phyloP scores from a whole-genome alignment of 2,888 invertebrate species.

The Drosophila greeni region DNA sequence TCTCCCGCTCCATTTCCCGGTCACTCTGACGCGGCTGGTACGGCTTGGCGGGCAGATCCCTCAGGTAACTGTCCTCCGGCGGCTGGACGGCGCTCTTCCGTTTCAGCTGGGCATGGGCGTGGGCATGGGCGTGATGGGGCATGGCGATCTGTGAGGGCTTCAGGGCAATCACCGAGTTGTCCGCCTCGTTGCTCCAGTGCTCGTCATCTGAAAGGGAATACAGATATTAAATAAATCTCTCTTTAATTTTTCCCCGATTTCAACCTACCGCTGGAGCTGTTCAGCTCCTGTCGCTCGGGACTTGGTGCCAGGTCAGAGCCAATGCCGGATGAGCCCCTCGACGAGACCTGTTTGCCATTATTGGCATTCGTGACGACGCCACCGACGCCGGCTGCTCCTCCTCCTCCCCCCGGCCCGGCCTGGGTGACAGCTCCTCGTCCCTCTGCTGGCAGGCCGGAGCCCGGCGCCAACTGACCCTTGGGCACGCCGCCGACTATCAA shows the following conservation, averaged over 20 bases:
- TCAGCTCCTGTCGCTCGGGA: constrained; percentile 82
- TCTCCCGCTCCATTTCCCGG: constrained; percentile 49
- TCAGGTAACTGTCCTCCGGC: constrained; percentile 77
- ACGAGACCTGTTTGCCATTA: constrained; percentile 81
- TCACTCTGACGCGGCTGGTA: constrained; percentile 68
- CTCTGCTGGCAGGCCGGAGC: constrained; percentile 47
- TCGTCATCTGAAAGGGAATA: constrained; percentile 72
- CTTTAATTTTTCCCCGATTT: too few relatives aligned
- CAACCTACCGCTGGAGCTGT: constrained; percentile 78
- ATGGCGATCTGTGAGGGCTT: constrained; percentile 77
- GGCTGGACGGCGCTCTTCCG: constrained; percentile 76
- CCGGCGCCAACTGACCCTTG: constrained; percentile 48
- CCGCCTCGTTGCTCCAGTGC: constrained; percentile 79
- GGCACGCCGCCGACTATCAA: constrained; percentile 77
- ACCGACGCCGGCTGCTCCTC: constrained; percentile 56
- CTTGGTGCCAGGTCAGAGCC: constrained; percentile 93
- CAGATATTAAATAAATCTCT: background rate
- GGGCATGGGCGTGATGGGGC: constrained; percentile 72
- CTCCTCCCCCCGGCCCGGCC: background rate
- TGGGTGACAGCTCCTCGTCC: constrained; percentile 29
- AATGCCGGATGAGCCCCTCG: constrained; percentile 92
- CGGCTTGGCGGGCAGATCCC: constrained; percentile 78
- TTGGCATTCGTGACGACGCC: constrained; percentile 76
- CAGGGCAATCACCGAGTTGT: constrained; percentile 77
- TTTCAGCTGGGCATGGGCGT: constrained; percentile 73